Evolutionary conservation across 2,113 vertebrate genomes (phyloP).

Genomic region (Sminthopsis crassicaudata): DNA sequence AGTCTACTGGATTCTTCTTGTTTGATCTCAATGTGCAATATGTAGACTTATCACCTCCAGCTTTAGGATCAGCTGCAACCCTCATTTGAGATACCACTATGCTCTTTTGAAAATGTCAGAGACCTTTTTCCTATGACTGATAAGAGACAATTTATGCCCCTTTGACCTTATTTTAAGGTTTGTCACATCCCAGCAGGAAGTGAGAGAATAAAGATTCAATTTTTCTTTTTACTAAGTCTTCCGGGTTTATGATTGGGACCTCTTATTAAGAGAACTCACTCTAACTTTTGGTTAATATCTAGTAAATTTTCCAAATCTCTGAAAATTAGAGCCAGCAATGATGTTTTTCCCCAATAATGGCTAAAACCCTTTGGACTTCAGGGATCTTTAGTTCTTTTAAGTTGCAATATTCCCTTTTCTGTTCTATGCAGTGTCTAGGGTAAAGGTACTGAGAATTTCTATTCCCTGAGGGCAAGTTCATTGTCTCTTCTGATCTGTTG

Average conservation of each 20-base stretch:
- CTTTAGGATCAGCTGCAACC: not conserved
- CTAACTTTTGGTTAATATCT: not conserved
- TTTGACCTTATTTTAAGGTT: not conserved
- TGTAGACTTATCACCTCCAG: not conserved
- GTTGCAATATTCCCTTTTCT: not conserved
- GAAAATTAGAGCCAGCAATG: not conserved
- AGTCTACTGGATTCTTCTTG: not conserved
- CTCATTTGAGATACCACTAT: not conserved
- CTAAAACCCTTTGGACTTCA: not conserved
- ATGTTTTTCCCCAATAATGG: not conserved
- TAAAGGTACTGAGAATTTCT: not conserved
- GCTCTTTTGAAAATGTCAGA: not conserved
- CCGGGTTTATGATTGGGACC: not conserved
- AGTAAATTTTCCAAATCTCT: not conserved
- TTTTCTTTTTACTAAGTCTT: not conserved
- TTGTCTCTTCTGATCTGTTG: too few relatives aligned
- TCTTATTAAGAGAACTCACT: not conserved
- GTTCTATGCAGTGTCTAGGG: not conserved
- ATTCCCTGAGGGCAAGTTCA: not conserved
- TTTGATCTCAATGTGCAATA: not conserved
- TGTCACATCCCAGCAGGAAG: too few relatives aligned
- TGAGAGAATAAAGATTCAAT: too few relatives aligned
- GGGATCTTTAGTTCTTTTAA: not conserved
- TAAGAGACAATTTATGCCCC: not conserved
- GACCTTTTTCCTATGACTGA: not conserved